phyloP scores from a whole-genome alignment of 2,113 vertebrate species.

The Passerina amoena region DNA sequence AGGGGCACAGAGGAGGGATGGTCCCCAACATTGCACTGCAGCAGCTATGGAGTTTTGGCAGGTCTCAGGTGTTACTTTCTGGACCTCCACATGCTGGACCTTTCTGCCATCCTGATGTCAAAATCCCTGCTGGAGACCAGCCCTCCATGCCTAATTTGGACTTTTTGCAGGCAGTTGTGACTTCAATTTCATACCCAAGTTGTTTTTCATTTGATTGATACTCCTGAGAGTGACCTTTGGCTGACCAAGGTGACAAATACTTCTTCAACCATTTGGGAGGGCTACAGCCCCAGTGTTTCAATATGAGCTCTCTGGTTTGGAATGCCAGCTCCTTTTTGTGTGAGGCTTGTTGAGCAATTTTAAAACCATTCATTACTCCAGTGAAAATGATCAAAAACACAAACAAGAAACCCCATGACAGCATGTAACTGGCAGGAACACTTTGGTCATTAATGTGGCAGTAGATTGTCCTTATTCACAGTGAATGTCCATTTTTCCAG shows the following conservation, averaged over 20 bases:
- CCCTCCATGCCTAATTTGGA: not conserved
- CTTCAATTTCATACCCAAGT: not conserved
- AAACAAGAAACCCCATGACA: conserved; percentile 37
- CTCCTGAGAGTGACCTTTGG: conserved; percentile 12
- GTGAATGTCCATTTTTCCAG: conserved; percentile 40
- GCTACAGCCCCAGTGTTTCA: conserved; percentile 17
- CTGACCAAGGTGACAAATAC: conserved; percentile 65
- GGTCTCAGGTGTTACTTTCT: not conserved
- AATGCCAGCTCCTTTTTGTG: conserved; percentile 40
- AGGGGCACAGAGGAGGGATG: not conserved
- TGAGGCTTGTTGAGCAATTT: conserved; percentile 28
- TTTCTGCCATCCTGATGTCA: not conserved
- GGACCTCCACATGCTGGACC: not conserved
- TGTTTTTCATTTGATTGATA: conserved; percentile 57
- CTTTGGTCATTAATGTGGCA: conserved; percentile 21
- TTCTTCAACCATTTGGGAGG: conserved; percentile 53
- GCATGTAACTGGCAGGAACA: conserved; percentile 44
- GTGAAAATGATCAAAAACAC: conserved; percentile 58
- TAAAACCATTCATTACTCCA: conserved; percentile 28
- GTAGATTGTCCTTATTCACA: conserved; percentile 41
- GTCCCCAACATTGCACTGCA: not conserved
- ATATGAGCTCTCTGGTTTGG: conserved; percentile 57
- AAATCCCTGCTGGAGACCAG: conserved; percentile 4
- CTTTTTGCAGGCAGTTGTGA: not conserved
- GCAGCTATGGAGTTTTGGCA: not conserved